Percentiles rank a stretch among this genome's conserved stretches.
phyloP scores from a whole-genome alignment of 2,113 vertebrate genomes.

The Syngnathoides biaculeatus region DNA sequence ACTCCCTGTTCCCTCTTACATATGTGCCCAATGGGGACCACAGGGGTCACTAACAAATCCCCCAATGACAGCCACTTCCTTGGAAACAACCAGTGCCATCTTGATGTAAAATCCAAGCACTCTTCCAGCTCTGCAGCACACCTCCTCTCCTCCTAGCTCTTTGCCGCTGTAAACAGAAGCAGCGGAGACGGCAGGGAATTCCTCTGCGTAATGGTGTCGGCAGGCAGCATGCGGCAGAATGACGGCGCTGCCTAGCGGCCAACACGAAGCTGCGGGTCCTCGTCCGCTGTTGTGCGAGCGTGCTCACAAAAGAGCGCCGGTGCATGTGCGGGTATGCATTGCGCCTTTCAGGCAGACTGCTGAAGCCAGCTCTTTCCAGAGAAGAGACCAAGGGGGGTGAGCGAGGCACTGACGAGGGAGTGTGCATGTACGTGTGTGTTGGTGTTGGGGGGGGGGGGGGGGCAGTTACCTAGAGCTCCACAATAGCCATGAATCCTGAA shows the following conservation, averaged over 20 bases:
- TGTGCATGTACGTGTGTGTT: no score
- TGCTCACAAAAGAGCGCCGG: conserved; percentile 16
- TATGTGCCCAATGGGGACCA: conserved; percentile 24
- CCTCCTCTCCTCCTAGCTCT: conserved; percentile 34
- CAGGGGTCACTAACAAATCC: conserved; percentile 34
- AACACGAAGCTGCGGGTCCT: conserved; percentile 56
- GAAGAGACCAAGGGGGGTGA: conserved; percentile 12
- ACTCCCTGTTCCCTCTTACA: conserved; percentile 40
- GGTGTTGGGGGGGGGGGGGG: conserved; percentile 4
- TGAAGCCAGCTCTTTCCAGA: conserved; percentile 65
- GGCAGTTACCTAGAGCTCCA: conserved; percentile 21
- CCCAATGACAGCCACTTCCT: conserved; percentile 10
- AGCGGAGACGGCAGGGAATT: conserved; percentile 61
- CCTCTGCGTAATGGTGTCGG: conserved; percentile 65
- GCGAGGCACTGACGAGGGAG: conserved; percentile 2
- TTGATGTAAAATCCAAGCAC: conserved; percentile 39
- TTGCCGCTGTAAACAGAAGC: conserved; percentile 30
- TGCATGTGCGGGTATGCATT: conserved; percentile 41
- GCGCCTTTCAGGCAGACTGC: conserved; percentile 55
- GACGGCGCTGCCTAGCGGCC: conserved; percentile 48
- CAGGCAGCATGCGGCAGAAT: conserved; percentile 66
- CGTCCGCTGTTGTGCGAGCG: conserved; percentile 43
- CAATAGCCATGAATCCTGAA: conserved; percentile 17
- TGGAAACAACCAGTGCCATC: conserved; percentile 31
- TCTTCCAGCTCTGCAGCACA: conserved; percentile 54